Evolutionary conservation across 2,113 vertebrate species (phyloP).

Genomic region (Ptyas mucosa): DNA sequence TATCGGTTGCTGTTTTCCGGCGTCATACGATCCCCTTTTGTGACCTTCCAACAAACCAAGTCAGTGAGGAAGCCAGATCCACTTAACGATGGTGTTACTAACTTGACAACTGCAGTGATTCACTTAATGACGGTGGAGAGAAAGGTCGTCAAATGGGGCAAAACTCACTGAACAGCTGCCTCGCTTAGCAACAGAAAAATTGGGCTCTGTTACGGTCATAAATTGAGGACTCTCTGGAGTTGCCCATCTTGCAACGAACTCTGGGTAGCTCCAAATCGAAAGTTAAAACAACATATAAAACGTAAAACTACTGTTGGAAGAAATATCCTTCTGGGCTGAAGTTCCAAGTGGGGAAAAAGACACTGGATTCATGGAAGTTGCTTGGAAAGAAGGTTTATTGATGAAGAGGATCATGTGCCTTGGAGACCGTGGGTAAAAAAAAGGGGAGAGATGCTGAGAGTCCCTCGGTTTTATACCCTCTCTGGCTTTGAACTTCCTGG

Average conservation of each 20-base stretch:
- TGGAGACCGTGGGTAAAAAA: too few species aligned
- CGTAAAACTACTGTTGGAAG: too few species aligned
- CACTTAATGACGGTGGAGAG: background rate
- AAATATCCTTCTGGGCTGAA: too few species aligned
- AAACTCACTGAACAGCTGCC: background rate
- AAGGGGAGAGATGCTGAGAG: too few species aligned
- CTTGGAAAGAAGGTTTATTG: too few species aligned
- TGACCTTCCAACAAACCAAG: background rate
- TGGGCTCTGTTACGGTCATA: rapidly evolving
- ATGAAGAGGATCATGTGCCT: too few species aligned
- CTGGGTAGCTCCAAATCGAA: background rate
- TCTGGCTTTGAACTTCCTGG: too few species aligned
- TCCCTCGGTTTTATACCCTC: too few species aligned
- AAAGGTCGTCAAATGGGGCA: background rate
- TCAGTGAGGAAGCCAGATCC: background rate
- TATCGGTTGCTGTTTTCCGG: background rate
- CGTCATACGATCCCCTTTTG: background rate
- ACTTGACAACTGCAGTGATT: background rate
- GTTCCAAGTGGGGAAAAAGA: too few species aligned
- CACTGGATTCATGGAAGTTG: too few species aligned
- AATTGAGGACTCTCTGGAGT: background rate
- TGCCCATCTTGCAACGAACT: background rate
- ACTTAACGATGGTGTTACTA: background rate
- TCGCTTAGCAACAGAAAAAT: background rate
- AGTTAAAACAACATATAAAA: background rate